Evolutionary conservation across 1,140 invertebrate genomes (phyloP).

Genomic region (Drosophila ohnishii): DNA sequence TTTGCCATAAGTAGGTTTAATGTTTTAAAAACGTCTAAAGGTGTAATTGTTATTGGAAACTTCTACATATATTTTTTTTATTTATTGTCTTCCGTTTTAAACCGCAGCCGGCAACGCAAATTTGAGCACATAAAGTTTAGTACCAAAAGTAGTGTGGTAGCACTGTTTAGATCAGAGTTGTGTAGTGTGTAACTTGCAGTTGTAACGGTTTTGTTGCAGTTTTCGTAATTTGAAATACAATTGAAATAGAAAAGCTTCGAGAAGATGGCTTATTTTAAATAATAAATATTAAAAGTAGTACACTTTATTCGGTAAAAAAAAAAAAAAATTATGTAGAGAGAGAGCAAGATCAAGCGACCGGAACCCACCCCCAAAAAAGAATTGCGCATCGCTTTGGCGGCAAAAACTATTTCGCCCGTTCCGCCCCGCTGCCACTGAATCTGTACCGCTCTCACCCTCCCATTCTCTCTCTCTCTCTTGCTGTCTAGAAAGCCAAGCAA

Average conservation of each 20-base stretch:
- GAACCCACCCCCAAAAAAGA: conserved; percentile 29
- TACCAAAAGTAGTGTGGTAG: neutral
- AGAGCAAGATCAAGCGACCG: neutral
- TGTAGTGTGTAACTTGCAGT: neutral
- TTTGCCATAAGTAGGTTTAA: neutral
- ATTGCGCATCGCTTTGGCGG: conserved; percentile 40
- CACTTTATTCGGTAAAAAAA: neutral
- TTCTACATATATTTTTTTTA: neutral
- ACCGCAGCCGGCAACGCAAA: neutral
- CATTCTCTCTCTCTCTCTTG: conserved; percentile 5
- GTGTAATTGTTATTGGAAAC: neutral
- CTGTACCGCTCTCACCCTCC: conserved; percentile 2
- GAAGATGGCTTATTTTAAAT: neutral
- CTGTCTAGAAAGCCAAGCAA: conserved; percentile 60
- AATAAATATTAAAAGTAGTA: neutral
- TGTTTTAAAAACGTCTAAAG: too few relatives aligned
- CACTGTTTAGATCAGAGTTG: neutral
- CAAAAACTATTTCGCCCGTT: conserved; percentile 37
- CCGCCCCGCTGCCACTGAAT: conserved; percentile 22
- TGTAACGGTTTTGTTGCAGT: conserved; percentile 20
- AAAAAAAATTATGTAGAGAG: neutral
- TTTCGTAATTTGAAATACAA: neutral
- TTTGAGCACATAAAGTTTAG: neutral
- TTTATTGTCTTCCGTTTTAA: neutral
- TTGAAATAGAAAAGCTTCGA: neutral